Percentiles rank a stretch among this genome's conserved stretches.
Evolutionary conservation across 2,113 vertebrate genomes (phyloP).

Genomic region (Pristiophorus japonicus): DNA sequence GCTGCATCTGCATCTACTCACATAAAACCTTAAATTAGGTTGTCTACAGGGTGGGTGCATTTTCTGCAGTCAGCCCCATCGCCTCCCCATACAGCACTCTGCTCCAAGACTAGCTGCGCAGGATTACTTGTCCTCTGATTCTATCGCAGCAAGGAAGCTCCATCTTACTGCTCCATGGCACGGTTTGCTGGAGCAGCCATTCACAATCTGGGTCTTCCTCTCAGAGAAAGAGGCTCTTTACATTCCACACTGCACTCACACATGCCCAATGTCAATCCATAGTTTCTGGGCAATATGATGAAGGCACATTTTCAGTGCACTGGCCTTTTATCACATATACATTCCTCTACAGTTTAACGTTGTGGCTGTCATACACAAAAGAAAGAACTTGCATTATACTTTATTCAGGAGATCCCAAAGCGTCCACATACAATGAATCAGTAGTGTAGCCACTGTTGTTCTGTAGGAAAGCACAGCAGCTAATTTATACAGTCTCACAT

Average conservation of each 20-base stretch:
- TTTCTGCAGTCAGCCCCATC: background rate
- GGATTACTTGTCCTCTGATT: background rate
- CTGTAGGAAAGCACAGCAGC: background rate
- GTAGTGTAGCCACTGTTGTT: background rate
- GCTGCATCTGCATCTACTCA: background rate
- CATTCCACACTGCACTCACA: background rate
- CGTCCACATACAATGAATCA: background rate
- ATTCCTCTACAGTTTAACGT: conserved; percentile 15
- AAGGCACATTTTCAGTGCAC: background rate
- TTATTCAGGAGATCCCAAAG: background rate
- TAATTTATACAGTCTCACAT: background rate
- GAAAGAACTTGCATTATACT: background rate
- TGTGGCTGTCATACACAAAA: background rate
- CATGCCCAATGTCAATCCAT: background rate
- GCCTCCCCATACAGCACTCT: background rate
- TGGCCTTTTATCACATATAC: background rate
- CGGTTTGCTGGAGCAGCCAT: background rate
- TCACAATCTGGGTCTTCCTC: background rate
- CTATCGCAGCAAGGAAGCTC: background rate
- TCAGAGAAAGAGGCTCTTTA: background rate
- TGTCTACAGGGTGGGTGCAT: background rate
- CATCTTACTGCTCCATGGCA: background rate
- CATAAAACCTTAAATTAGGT: background rate
- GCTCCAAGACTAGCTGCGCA: background rate
- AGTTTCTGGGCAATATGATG: background rate